These are phyloP conservation scores for Halcyon malimbica DNA, from an alignment of 2,113 vertebrate species.

Conservation along the genomic window DNA sequence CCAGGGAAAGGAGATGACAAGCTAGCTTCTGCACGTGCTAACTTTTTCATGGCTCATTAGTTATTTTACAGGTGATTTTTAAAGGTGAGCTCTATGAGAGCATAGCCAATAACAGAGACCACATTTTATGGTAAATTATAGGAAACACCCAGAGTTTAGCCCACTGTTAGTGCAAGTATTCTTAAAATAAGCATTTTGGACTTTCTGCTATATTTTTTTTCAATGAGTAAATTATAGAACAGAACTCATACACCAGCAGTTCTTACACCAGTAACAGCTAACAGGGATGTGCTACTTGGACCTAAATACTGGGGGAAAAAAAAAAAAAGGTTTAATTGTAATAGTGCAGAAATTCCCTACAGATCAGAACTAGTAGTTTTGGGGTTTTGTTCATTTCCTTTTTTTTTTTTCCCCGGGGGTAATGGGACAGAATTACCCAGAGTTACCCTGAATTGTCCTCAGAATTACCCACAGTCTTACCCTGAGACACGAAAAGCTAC, in stretches of 20 bases:
- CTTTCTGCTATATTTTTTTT: neutral
- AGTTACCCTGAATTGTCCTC: neutral
- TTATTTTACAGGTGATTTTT: neutral
- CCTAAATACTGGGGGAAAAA: neutral
- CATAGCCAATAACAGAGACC: neutral
- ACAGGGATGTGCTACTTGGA: neutral
- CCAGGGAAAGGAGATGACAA: neutral
- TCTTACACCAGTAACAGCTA: neutral
- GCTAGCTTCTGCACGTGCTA: neutral
- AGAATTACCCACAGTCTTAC: neutral
- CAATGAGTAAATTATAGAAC: neutral
- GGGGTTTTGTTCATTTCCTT: neutral
- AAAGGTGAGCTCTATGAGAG: neutral
- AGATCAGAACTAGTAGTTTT: neutral
- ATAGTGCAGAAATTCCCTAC: neutral
- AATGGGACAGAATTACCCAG: neutral
- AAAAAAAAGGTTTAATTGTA: neutral
- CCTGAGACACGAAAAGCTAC: neutral
- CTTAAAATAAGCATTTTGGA: neutral
- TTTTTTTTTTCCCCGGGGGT: neutral
- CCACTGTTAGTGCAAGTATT: neutral
- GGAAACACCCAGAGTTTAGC: neutral
- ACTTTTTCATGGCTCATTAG: neutral
- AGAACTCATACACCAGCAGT: neutral
- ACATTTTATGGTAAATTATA: neutral